Percentiles rank a stretch among this genome's conserved stretches.
Conservation (phyloP, 1,140 invertebrate species). For the Drosophila sucinea region DNA sequence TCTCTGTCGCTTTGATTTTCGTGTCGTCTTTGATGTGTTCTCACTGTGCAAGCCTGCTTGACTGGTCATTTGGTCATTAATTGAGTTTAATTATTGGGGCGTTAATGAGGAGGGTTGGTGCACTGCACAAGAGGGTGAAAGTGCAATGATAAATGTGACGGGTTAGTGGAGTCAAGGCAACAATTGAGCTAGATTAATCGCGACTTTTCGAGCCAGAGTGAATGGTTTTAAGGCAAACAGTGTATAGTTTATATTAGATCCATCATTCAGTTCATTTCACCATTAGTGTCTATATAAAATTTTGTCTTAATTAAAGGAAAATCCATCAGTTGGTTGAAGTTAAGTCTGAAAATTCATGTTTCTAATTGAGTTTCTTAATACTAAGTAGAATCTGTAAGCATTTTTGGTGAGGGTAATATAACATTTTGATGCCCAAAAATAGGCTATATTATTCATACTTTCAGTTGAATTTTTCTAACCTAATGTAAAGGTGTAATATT, state of each 20-base stretch:
- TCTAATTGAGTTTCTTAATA: background rate
- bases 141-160: slow-evolving; percentile 28
- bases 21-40: slow-evolving; percentile 67
- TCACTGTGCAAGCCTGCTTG: slow-evolving; percentile 37
- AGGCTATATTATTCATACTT: no score
- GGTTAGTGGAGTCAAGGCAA: slow-evolving; percentile 21
- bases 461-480: no score
- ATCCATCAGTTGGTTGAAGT: background rate
- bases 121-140: slow-evolving; percentile 1
- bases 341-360: background rate
- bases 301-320: background rate
- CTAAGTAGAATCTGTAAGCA: no score
- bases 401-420: no score
- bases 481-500: no score
- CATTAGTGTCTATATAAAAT: background rate
- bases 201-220: background rate
- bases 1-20: slow-evolving; percentile 41
- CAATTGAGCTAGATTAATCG: slow-evolving; percentile 38
- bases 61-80: slow-evolving; percentile 70
- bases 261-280: background rate
- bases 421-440: no score
- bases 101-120: slow-evolving; percentile 44
- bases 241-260: background rate
- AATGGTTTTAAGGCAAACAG: background rate
- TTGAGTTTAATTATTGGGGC: slow-evolving; percentile 74